Evolutionary conservation across 2,888 invertebrate species (phyloP).

Genomic region (Callyntrura sp.): DNA sequence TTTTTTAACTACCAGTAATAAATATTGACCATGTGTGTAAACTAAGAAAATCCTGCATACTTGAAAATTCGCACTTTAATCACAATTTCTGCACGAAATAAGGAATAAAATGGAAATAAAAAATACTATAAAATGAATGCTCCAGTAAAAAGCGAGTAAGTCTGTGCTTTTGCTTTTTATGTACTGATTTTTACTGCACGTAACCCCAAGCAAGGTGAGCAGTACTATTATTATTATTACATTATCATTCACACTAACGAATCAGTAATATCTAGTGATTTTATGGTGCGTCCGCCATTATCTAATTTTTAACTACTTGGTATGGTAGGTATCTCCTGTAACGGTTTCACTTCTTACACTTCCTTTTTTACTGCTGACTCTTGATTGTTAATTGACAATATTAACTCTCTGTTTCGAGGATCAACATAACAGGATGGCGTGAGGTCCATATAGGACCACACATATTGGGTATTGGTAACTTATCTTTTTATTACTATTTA

Average conservation of each 20-base stretch:
- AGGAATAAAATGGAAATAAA: not conserved
- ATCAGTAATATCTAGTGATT: not conserved
- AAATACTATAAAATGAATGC: not conserved
- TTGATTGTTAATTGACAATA: not conserved
- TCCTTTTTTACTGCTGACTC: not conserved
- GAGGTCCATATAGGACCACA: too few relatives aligned
- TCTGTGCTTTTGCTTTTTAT: not conserved
- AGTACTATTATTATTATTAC: not conserved
- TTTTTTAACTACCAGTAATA: not conserved
- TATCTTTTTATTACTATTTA: not conserved
- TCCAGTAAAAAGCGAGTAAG: constrained; percentile 15
- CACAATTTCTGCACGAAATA: not conserved
- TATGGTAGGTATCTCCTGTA: too few relatives aligned
- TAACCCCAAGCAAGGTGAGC: not conserved
- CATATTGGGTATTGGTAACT: too few relatives aligned
- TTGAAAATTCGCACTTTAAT: not conserved
- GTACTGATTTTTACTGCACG: not conserved
- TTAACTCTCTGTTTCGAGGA: too few relatives aligned
- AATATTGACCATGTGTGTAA: not conserved
- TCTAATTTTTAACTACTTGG: too few relatives aligned
- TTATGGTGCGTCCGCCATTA: not conserved
- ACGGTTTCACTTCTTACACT: not conserved
- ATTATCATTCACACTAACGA: not conserved
- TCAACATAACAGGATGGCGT: too few relatives aligned
- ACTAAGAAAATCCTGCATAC: not conserved